phyloP scores from a whole-genome alignment of 2,888 invertebrate species.

The Eristalinus aeneus region DNA sequence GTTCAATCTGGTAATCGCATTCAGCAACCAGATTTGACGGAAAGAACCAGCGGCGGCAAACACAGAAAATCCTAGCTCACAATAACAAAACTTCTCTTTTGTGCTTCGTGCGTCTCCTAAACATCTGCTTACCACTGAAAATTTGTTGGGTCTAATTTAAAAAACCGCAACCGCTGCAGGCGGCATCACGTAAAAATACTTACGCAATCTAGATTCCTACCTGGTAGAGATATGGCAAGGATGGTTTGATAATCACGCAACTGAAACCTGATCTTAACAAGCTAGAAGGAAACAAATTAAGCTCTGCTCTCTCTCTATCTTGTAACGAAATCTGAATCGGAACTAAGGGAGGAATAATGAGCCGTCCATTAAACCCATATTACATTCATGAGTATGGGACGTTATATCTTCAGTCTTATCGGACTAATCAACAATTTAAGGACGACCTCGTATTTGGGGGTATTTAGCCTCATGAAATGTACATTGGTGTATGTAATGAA shows the following conservation, averaged over 20 bases:
- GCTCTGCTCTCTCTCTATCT: not conserved
- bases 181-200: constrained; percentile 25
- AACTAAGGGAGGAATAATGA: not conserved
- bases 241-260: not conserved
- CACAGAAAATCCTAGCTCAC: not conserved
- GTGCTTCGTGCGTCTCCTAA: not conserved
- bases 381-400: not conserved
- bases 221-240: not conserved
- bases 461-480: not conserved
- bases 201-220: not conserved
- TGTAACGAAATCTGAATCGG: not conserved
- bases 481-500: no score
- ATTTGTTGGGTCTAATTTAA: constrained; percentile 10
- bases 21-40: constrained; percentile 27
- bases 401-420: not conserved
- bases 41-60: not conserved
- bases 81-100: constrained; percentile 18
- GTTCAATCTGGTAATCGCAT: constrained; percentile 49
- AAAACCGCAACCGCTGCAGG: constrained; percentile 7
- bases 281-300: not conserved
- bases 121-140: constrained; percentile 18
- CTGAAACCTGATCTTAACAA: not conserved
- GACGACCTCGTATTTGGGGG: not conserved
- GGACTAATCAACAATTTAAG: not conserved
- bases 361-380: not conserved